phyloP scores from a whole-genome alignment of 1,140 invertebrate species.

The Nomia melanderi region DNA sequence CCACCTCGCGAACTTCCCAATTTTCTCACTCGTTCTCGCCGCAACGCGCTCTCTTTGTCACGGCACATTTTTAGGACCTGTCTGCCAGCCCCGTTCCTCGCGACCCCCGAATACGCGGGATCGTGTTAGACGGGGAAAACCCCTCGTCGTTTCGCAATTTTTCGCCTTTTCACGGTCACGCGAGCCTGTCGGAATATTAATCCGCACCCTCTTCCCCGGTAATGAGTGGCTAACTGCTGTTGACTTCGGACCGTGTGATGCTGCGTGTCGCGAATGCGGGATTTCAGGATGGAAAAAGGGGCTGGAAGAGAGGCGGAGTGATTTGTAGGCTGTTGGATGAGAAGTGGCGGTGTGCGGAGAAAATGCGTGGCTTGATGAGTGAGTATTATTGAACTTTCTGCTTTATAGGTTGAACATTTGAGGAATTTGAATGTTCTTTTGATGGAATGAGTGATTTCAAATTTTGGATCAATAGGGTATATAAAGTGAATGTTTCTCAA shows the following conservation, averaged over 20 bases:
- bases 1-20: constrained; percentile 59
- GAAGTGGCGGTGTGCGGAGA: too few relatives aligned
- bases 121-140: neutral
- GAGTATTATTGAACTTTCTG: too few relatives aligned
- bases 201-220: too few relatives aligned
- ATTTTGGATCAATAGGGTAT: too few relatives aligned
- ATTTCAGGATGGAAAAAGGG: neutral
- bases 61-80: neutral
- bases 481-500: too few relatives aligned
- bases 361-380: too few relatives aligned
- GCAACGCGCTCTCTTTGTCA: neutral
- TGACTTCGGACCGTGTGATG: neutral
- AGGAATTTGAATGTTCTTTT: too few relatives aligned
- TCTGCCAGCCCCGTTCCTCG: too few relatives aligned
- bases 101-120: neutral
- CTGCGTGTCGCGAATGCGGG: neutral
- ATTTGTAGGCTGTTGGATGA: too few relatives aligned
- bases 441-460: too few relatives aligned
- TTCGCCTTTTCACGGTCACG: neutral
- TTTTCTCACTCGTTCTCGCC: constrained; percentile 48
- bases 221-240: neutral
- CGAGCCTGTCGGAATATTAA: neutral
- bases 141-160: neutral
- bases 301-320: too few relatives aligned
- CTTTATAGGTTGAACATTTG: too few relatives aligned